Evolutionary conservation across 2,797 vertebrate genomes (phyloP).

Genomic region (Epinephelus coioides): DNA sequence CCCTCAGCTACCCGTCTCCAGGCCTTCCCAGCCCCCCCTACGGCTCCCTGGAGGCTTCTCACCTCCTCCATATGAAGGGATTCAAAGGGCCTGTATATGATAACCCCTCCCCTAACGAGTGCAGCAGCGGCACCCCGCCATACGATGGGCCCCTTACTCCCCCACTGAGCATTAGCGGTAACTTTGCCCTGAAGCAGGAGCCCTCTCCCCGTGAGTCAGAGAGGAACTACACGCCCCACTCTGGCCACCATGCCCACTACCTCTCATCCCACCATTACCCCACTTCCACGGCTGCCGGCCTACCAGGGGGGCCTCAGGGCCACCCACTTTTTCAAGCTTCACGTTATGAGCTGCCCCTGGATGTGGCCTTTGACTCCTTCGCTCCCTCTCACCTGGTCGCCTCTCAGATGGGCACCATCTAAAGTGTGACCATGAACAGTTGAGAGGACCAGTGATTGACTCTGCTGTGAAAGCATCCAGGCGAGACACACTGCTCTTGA

Average conservation of each 20-base stretch:
- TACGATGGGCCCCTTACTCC: conserved; percentile 96
- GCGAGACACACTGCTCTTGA: conserved; percentile 23
- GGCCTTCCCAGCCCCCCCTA: conserved; percentile 97
- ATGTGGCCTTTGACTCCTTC: conserved; percentile 92
- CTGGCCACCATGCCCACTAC: conserved; percentile 85
- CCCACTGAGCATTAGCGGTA: conserved; percentile 95
- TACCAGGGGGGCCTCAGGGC: conserved; percentile 86
- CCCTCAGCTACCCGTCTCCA: conserved; percentile 92
- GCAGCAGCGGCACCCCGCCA: conserved; percentile 88
- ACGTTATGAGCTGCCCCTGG: conserved; percentile 92
- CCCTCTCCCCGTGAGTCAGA: conserved; percentile 91
- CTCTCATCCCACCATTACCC: conserved; percentile 86
- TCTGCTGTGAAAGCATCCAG: conserved; percentile 3
- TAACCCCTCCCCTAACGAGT: conserved; percentile 89
- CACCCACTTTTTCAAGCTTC: conserved; percentile 89
- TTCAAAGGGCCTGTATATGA: conserved; percentile 91
- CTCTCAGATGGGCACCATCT: conserved; percentile 90
- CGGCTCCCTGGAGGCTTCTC: conserved; percentile 92
- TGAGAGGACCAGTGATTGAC: conserved; percentile 19
- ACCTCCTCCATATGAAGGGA: conserved; percentile 93
- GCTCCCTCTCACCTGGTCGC: conserved; percentile 84
- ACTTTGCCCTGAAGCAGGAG: conserved; percentile 96
- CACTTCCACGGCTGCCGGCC: conserved; percentile 70
- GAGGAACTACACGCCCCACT: conserved; percentile 85
- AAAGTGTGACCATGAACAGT: conserved; percentile 74